Base-by-base conservation (phyloP, 2,113 vertebrate species). In the Triplophysa tibetana region DNA sequence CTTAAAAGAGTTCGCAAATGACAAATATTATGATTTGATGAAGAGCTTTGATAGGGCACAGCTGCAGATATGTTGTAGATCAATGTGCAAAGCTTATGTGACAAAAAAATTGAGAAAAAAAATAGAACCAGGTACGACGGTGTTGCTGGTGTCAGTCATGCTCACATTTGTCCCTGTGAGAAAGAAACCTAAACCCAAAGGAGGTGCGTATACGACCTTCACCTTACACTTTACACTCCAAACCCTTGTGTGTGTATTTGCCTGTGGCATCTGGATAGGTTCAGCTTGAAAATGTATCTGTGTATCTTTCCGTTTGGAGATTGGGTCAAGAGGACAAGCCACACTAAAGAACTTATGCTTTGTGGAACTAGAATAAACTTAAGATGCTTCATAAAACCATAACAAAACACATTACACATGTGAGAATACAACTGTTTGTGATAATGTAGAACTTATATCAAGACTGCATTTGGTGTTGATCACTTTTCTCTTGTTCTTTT, bases 171-270 rank as follows among this genome's bases (percentile, higher is more conserved):
- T 48, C 33, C 58, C 38, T 62, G 17, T 14, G 23, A 23, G 72
- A 21, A 62, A 61, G 73, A 75, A 61, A 63, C 11, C 41, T 63
- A 50, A 75, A 75, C 72, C 73, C 58, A n/a, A n/a, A 19, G 58
- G 72, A 62, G 58, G 16, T 26, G 56, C 4, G 3, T 26, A 7
- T 45, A 8, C 29, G 41, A 75, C 41, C 41, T n/a, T 60, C 33
- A 61, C 54, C 70, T 72, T 38, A 58, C 3, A 2, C 33, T 74
- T n/a, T 21, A 74, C 21, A 19, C 33, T 6, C n/a, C 23, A 5
- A 16, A 43, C 56, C 17, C 52, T 41, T 41, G 8, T 19, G 38
- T 26, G 14, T 48, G 8, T 23, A 2, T 58, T 21, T 58, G 54
- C 19, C 54, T 58, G 54, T 21, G 5, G 54, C 17, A 58, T 2